A percentile compares a stretch with the other conserved stretches of the same genome.
phyloP scores from a whole-genome alignment of 2,113 vertebrate genomes.

The Nothocercus nigrocapillus region DNA sequence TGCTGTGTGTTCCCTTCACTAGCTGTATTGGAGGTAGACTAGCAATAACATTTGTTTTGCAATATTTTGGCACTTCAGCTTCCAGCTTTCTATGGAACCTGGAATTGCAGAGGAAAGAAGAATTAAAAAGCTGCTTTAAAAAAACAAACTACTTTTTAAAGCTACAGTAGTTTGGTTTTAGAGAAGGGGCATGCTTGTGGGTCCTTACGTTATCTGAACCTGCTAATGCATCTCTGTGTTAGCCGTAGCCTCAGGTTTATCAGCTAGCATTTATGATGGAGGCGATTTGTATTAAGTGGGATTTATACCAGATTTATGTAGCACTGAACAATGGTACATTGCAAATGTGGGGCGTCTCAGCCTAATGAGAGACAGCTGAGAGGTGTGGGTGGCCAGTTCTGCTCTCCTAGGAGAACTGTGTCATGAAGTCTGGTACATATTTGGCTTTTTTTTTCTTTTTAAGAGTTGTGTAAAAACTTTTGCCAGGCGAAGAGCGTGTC shows the following conservation, averaged over 20 bases:
- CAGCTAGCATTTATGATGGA: background rate
- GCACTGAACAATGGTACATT: constrained; percentile 52
- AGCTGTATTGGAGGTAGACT: background rate
- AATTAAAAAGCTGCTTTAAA: background rate
- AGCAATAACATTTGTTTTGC: background rate
- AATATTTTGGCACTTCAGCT: background rate
- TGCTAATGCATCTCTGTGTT: background rate
- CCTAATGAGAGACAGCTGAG: constrained; percentile 64
- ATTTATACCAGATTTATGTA: constrained; percentile 26
- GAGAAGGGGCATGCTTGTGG: background rate
- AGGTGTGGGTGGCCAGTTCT: constrained; percentile 61
- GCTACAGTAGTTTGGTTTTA: background rate
- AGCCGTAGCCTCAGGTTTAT: constrained; percentile 12
- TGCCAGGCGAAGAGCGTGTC: background rate
- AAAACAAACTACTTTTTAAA: background rate
- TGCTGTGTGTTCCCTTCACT: background rate
- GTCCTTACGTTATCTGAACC: background rate
- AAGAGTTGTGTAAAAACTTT: background rate
- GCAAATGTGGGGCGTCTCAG: constrained; percentile 44
- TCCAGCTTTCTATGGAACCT: constrained; percentile 14
- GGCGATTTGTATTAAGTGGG: constrained; percentile 1
- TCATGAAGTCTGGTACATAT: constrained; percentile 49
- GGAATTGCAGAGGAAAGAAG: background rate
- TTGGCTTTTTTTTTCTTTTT: constrained; percentile 10
- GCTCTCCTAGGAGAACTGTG: constrained; percentile 43